Base-by-base conservation (phyloP, 2,797 vertebrate genomes). In the Hyperoplus lanceolatus region DNA sequence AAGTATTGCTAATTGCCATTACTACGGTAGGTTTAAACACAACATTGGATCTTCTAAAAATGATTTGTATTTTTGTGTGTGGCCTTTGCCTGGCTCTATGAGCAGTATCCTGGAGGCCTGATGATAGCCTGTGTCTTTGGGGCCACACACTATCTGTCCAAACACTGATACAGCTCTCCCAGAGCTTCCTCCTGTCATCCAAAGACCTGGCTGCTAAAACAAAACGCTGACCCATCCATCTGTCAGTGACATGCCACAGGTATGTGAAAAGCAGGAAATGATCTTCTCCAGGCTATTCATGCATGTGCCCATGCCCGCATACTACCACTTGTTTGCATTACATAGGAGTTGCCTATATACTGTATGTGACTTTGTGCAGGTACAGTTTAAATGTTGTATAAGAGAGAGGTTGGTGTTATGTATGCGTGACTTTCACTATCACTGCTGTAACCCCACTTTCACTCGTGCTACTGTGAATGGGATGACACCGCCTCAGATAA, bases 141-240 rank as follows among this genome's bases (percentile, higher is more conserved):
- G 84, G 75, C 75, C 80, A 77, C 54, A 61, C 62, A 41, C 70
- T 88, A 89, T 94, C 93, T 95, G 94, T 94, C 86, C 78, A 95
- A 95, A 95, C 94, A 95, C 64, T 93, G 94, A 95, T 94, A 94
- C 70, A 87, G 70, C 82, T 90, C 85, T 86, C 66, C 51, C 88
- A 88, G 82, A 84, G 82, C 79, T 95, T 94, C 94, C 93, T 92
- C 81, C 67, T 86, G 83, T 86, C 90, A 84, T 77, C 85, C 82
- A 67, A 82, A 91, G 75, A 90, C 75, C 72, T 89, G 68, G 67
- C 84, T 85, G 82, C 79, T 90, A 90, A 94, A 93, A 94, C 90
- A 95, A 29, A 95, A 94, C 91, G 83, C 53, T 81, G 81, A 86
- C 77, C 88, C 83, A 69, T 93, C 89, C 78, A 87, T 94, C 89